Evolutionary conservation across 2,113 vertebrate genomes (phyloP).

Genomic region (Shinisaurus crocodilurus): DNA sequence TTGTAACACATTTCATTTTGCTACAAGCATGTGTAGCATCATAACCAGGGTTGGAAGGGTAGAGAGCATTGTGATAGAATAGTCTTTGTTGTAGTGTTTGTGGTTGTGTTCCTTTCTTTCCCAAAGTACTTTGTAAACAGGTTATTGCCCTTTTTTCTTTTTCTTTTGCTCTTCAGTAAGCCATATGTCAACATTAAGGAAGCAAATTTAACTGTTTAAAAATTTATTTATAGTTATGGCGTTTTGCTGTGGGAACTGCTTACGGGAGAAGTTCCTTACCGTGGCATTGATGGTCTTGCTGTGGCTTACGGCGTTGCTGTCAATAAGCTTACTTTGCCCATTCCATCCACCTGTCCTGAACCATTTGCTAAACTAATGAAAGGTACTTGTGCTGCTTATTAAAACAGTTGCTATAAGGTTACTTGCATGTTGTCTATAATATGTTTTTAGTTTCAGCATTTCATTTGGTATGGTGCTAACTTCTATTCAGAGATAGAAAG

Average conservation of each 20-base stretch:
- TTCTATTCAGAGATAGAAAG: background rate
- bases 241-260: constrained; percentile 97
- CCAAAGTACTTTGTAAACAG: background rate
- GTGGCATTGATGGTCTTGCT: constrained; percentile 94
- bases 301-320: constrained; percentile 96
- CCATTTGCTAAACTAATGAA: constrained; percentile 97
- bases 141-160: constrained; percentile 12
- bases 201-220: constrained; percentile 38
- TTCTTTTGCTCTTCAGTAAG: constrained; percentile 19
- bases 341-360: constrained; percentile 95
- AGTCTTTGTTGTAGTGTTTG: constrained; percentile 12
- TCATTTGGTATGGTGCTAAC: background rate
- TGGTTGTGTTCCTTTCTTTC: background rate
- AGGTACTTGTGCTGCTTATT: constrained; percentile 78
- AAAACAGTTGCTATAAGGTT: constrained; percentile 11
- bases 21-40: background rate
- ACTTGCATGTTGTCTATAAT: constrained; percentile 25
- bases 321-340: constrained; percentile 95
- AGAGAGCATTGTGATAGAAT: background rate
- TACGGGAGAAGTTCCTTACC: constrained; percentile 95
- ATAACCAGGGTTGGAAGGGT: background rate
- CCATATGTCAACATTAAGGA: constrained; percentile 15
- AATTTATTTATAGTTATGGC: constrained; percentile 85
- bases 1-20: background rate
- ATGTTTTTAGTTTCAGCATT: background rate